Percentiles rank a stretch among this genome's conserved stretches.
phyloP scores from a whole-genome alignment of 53 echinoderm and acorn worm species.

The Mesocentrotus franciscanus region DNA sequence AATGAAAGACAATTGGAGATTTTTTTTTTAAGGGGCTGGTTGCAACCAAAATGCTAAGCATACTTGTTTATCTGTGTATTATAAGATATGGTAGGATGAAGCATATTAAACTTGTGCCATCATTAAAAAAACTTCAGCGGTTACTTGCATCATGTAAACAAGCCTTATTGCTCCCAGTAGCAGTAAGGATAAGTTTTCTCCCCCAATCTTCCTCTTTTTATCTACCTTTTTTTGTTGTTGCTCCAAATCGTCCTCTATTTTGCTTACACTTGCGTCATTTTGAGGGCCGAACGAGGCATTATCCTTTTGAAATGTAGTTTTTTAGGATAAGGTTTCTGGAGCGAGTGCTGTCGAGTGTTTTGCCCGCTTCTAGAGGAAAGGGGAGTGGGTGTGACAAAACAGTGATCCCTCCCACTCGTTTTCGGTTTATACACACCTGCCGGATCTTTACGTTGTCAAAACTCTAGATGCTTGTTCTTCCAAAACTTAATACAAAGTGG shows the following conservation, averaged over 20 bases:
- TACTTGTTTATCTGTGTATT: too few species aligned
- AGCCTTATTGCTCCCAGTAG: background rate
- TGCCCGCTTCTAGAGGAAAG: background rate
- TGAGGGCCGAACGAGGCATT: background rate
- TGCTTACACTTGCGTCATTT: background rate
- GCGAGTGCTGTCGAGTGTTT: background rate
- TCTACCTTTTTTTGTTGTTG: background rate
- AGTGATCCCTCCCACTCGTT: background rate
- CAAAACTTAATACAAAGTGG: too few species aligned
- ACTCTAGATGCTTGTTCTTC: too few species aligned
- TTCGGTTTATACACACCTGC: background rate
- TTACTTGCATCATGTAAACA: too few species aligned
- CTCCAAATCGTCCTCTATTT: background rate
- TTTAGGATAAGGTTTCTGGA: conserved; percentile 20
- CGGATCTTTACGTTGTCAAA: too few species aligned
- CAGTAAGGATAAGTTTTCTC: background rate
- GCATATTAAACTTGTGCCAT: too few species aligned
- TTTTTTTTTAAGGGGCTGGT: too few species aligned
- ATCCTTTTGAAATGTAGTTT: conserved; percentile 2
- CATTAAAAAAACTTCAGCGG: too few species aligned
- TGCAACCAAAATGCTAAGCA: too few species aligned
- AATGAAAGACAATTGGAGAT: too few species aligned
- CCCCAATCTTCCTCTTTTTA: background rate
- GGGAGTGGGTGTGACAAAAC: background rate
- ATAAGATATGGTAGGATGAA: too few species aligned